Base-by-base conservation (phyloP, 2,888 invertebrate species). In the Tetheella fluctuosa region DNA sequence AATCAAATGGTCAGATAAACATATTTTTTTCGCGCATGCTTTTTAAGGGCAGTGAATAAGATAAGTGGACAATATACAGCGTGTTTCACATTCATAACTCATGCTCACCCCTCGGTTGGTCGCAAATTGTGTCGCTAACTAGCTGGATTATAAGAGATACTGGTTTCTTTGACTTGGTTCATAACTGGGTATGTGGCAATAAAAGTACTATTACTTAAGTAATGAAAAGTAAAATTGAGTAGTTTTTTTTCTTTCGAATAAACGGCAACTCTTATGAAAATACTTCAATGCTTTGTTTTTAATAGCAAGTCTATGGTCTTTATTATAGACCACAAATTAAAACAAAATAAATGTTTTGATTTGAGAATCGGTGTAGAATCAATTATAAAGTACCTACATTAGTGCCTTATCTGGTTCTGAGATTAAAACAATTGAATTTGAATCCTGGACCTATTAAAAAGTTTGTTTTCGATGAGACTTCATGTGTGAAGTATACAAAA, bases 61-160 rank as follows among this genome's bases (percentile, higher is more conserved):
- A 39, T 56, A 37, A 58, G 58, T 52, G 54, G 54, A 60, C 69
- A 66, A 60, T 59, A 62, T 60, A 53, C 55, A 59, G 61, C 52
- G 59, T 59, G 64, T 61, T 48, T 53, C 52, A 60, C 42, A 60
- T 54, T 34, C 61, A 57, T 63, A 57, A 58, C 59, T n/a, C n/a
- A 59, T 52, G 61, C 28, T 60, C 64, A 70, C 73, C 75, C 74
- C 48, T 48, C 48, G 48, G 73, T 65, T 63, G 17, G 53, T 15
- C 39, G 67, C 68, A 61, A 76, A 79, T 76, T 79, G 75, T 76
- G 74, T 72, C 65, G 73, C 73, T 73, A 82, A 83, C 80, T 78
- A 81, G 78, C 77, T 63, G 68, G 79, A 71, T 79, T 78, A 76
- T 72, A 67, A 65, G 67, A 70, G 64, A 10, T 23, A 76, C 77